Evolutionary conservation across 2,113 vertebrate genomes (phyloP), one percentile per base, ranked within the genome.

Genomic region (Neoarius graeffei): DNA sequence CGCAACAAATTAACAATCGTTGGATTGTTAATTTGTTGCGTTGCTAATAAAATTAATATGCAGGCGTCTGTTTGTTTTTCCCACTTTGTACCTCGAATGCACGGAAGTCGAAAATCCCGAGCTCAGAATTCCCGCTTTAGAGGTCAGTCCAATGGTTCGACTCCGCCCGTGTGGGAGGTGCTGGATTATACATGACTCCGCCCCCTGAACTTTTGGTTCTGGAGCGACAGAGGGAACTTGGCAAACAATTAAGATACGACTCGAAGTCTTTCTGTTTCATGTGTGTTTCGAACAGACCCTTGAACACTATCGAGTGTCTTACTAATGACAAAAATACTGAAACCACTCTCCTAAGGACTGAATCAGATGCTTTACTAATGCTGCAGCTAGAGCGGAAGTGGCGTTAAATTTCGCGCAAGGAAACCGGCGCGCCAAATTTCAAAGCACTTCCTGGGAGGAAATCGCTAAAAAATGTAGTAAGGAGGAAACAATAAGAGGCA

Each of bases 391-490:
- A 71, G 64, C 90, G 95, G 95, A 95, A 52, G 88, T 95, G 92
- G 91, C 92, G 94, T 79, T 0, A 0, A 0, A 23, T 85, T 77
- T 86, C 89, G 93, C 91, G 91, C 92, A 89, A 89, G 91, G 94
- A 94, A 95, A 88, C 91, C 71, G 95, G 92, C 95, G 95, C 95
- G 95, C 95, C 95, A 96, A 96, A 95, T 96, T 96, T 96, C 95
- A 96, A 96, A 96, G 95, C 85, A 95, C 95, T 96, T 96, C 95
- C 93, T 91, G 93, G 88, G 89, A 93, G 90, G 77, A 91, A 27
- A 69, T 86, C 81, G 69, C 76, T 82, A 85, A 77, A 86, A 81
- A 89, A 76, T 59, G 50, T 50, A 20, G 66, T 35, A 82, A 85
- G 71, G 56, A 82, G 74, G 76, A 82, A 13, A 30, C 83, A 92